phyloP scores from a whole-genome alignment of 2,797 vertebrate species.

The Coregonus suidteri region DNA sequence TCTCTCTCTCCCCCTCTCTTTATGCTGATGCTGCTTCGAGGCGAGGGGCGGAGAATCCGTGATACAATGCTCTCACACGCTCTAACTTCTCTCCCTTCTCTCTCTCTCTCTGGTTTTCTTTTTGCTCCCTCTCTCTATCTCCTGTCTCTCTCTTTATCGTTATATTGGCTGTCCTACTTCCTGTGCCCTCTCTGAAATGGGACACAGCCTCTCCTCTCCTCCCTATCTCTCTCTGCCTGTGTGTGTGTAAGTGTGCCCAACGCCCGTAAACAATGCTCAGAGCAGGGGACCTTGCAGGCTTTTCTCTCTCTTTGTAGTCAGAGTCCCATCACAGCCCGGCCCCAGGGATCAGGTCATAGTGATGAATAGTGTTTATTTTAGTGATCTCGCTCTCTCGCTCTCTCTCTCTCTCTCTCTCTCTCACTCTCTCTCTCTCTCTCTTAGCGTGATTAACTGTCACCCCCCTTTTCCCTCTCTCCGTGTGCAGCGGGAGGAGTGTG shows the following conservation, averaged over 20 bases:
- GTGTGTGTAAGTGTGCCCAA: constrained; percentile 4
- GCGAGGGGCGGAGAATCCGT: constrained; percentile 68
- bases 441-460: constrained; percentile 53
- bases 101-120: no score
- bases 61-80: constrained; percentile 45
- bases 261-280: constrained; percentile 29
- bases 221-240: constrained; percentile 28
- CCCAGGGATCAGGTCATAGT: no score
- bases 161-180: constrained; percentile 70
- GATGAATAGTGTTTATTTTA: no score
- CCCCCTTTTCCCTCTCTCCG: constrained; percentile 53
- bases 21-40: constrained; percentile 70
- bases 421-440: constrained; percentile 3
- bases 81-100: no score
- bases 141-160: constrained; percentile 5
- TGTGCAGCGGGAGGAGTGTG: constrained; percentile 22
- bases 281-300: constrained; percentile 40
- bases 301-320: not conserved
- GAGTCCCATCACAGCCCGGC: no score
- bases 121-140: constrained; percentile 11
- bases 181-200: constrained; percentile 60
- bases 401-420: no score
- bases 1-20: constrained; percentile 31
- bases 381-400: no score
- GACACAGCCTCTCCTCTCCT: constrained; percentile 42